These are phyloP conservation scores for Vanacampus margaritifer DNA, from an alignment of 2,113 vertebrate species.

Conservation along the genomic window DNA sequence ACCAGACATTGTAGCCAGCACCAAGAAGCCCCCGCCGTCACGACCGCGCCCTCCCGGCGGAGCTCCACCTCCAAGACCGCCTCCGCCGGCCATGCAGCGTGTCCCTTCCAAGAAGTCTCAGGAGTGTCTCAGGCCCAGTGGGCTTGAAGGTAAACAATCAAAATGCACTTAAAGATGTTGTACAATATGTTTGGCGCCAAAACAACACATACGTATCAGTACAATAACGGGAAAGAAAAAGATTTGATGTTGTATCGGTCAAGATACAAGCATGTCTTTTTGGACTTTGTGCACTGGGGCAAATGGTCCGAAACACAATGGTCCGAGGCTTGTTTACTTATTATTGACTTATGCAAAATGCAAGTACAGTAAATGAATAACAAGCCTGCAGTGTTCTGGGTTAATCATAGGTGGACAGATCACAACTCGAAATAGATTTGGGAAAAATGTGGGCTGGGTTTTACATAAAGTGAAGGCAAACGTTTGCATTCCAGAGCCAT, in stretches of 20 bases:
- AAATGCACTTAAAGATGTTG: neutral
- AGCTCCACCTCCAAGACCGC: conserved; percentile 85
- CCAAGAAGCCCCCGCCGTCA: conserved; percentile 87
- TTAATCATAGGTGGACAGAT: neutral
- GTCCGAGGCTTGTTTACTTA: neutral
- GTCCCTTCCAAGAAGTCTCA: conserved; percentile 88
- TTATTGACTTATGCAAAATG: neutral
- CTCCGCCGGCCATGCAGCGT: conserved; percentile 84
- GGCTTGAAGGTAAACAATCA: conserved; percentile 78
- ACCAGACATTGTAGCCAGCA: conserved; percentile 97
- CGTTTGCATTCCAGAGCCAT: no score
- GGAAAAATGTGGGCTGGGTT: no score
- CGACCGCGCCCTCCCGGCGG: conserved; percentile 85
- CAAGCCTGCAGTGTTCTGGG: neutral
- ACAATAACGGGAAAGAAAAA: neutral
- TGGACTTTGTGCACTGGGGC: no score
- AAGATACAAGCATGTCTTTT: no score
- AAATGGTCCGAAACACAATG: neutral
- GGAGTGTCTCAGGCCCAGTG: conserved; percentile 78
- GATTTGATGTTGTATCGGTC: no score
- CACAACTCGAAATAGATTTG: neutral
- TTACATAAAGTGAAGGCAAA: no score
- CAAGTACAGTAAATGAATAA: conserved; percentile 1
- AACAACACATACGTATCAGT: neutral
- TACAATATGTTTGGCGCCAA: neutral